Evolutionary conservation across 2,797 vertebrate species (phyloP).

Genomic region (Lepilemur ruficaudatus): DNA sequence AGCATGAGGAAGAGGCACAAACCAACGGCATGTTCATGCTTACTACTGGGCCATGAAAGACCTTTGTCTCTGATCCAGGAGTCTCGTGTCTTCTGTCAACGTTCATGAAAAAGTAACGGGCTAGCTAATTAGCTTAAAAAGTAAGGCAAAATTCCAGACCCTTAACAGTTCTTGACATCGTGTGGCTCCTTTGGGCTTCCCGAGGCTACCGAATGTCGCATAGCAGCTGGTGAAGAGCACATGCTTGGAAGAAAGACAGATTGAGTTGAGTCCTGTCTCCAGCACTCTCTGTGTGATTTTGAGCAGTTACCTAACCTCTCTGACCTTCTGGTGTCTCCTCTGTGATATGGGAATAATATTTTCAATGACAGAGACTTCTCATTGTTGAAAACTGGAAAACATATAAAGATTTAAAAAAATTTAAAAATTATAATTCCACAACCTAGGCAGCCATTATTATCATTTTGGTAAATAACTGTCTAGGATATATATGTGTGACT

Average conservation of each 20-base stretch:
- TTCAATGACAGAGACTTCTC: background rate
- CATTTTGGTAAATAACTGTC: background rate
- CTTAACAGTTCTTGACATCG: background rate
- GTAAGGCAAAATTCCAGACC: background rate
- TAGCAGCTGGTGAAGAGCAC: background rate
- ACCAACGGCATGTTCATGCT: background rate
- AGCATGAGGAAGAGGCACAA: background rate
- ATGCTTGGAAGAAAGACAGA: background rate
- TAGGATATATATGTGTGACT: background rate
- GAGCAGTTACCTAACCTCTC: background rate
- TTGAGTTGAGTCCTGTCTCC: background rate
- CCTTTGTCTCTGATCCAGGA: background rate
- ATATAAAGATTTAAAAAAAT: background rate
- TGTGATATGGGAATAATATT: background rate
- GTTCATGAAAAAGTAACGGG: background rate
- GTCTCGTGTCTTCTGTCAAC: background rate
- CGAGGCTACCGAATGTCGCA: background rate
- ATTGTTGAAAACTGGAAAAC: background rate
- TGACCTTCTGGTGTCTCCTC: background rate
- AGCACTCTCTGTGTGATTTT: background rate
- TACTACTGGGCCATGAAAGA: background rate
- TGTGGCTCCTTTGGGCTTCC: background rate
- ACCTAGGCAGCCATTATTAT: background rate
- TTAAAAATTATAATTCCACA: background rate
- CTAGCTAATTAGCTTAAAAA: background rate